A percentile compares a stretch with the other conserved stretches of the same genome.
phyloP scores from a whole-genome alignment of 2,797 vertebrate genomes.

The Sebastes baramenuke region DNA sequence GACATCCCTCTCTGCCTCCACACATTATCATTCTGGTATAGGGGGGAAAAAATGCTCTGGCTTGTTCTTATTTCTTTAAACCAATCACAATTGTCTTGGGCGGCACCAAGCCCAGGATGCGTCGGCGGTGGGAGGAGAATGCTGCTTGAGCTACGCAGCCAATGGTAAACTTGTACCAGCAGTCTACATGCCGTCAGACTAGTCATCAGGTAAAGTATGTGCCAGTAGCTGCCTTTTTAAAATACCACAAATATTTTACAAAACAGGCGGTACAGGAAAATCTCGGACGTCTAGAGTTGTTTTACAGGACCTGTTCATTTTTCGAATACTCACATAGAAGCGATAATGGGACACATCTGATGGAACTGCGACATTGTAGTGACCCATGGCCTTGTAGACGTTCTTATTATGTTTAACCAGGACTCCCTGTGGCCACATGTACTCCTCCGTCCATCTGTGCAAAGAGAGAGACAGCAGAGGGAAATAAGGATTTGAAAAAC shows the following conservation, averaged over 20 bases:
- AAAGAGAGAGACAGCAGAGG: background rate
- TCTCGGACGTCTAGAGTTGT: background rate
- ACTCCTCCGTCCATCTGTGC: slow-evolving; percentile 96
- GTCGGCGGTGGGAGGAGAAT: too few species aligned
- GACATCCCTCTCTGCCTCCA: too few species aligned
- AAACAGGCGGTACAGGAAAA: background rate
- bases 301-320: background rate
- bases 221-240: background rate
- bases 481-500: background rate
- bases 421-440: slow-evolving; percentile 98
- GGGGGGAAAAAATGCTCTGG: too few species aligned
- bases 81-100: too few species aligned
- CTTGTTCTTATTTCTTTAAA: too few species aligned
- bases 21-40: too few species aligned
- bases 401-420: slow-evolving; percentile 98
- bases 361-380: slow-evolving; percentile 97
- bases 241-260: background rate
- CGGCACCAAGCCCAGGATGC: too few species aligned
- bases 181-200: too few species aligned
- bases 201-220: background rate
- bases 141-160: too few species aligned
- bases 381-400: slow-evolving; percentile 97
- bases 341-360: slow-evolving; percentile 98
- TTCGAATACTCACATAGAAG: slow-evolving; percentile 90
- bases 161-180: too few species aligned